Conservation (phyloP, 2,113 vertebrate genomes). For the Ellobius talpinus region DNA sequence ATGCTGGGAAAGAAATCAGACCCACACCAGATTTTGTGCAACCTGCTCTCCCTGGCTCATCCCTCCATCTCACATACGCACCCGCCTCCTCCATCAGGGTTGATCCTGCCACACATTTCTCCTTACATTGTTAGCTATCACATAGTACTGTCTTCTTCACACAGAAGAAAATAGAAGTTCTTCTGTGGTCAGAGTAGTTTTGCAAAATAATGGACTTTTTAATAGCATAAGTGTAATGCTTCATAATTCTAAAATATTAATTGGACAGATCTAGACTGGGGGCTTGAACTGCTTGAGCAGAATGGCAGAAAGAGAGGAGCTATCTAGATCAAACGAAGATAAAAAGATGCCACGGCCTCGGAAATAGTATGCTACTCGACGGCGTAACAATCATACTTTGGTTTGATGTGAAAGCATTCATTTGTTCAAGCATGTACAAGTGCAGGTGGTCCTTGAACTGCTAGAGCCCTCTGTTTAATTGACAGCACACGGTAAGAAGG, state of each 20-base stretch:
- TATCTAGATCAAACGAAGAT: neutral
- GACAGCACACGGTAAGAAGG: slow-evolving; percentile 25
- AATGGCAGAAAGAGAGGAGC: neutral
- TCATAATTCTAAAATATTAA: slow-evolving; percentile 43
- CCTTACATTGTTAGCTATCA: neutral
- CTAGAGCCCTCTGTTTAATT: slow-evolving; percentile 26
- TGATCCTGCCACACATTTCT: neutral
- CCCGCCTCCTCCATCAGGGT: neutral
- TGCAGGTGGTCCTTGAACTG: slow-evolving; percentile 19
- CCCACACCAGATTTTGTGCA: neutral
- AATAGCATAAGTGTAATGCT: neutral
- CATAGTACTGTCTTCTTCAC: neutral
- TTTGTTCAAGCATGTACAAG: slow-evolving; percentile 41
- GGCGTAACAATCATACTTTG: neutral
- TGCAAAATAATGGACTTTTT: neutral
- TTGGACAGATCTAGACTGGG: neutral
- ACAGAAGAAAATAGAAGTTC: neutral
- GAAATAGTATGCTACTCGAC: neutral
- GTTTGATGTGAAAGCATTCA: slow-evolving; percentile 1
- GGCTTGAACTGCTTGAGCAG: neutral
- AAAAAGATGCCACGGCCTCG: neutral
- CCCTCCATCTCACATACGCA: neutral
- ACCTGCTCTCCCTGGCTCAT: neutral
- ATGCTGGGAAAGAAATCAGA: neutral
- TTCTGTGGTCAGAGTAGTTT: neutral